phyloP scores from a whole-genome alignment of 2,113 vertebrate species.

The Lepus europaeus region DNA sequence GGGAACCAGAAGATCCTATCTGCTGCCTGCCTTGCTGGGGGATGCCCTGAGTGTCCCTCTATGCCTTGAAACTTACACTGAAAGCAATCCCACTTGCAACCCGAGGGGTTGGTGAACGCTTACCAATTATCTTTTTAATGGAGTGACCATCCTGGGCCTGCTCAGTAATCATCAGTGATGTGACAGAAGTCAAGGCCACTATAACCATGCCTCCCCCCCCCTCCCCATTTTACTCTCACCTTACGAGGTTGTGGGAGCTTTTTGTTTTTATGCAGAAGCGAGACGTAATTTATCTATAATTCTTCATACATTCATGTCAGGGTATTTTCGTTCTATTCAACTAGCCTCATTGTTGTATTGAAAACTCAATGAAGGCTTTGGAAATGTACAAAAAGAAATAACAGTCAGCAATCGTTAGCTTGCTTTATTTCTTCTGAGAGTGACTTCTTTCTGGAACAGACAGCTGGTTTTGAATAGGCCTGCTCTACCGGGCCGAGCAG shows the following conservation, averaged over 20 bases:
- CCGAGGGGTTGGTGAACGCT: not conserved
- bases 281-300: not conserved
- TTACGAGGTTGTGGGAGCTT: not conserved
- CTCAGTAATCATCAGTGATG: not conserved
- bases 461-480: slow-evolving; percentile 58
- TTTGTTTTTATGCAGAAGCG: not conserved
- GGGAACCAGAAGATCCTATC: not conserved
- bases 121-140: not conserved
- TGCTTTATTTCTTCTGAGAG: slow-evolving; percentile 52
- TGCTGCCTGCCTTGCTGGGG: no score
- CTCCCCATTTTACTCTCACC: not conserved
- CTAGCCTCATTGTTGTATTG: not conserved
- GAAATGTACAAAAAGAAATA: slow-evolving; percentile 37
- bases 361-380: slow-evolving; percentile 56
- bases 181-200: not conserved
- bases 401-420: slow-evolving; percentile 8
- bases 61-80: not conserved
- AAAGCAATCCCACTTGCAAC: not conserved
- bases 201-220: no score
- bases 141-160: not conserved
- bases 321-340: slow-evolving; percentile 45
- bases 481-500: slow-evolving; percentile 51
- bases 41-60: not conserved
- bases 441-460: slow-evolving; percentile 61
- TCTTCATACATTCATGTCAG: slow-evolving; percentile 15